phyloP scores from a whole-genome alignment of 2,888 invertebrate genomes.

The Meloe dianella region DNA sequence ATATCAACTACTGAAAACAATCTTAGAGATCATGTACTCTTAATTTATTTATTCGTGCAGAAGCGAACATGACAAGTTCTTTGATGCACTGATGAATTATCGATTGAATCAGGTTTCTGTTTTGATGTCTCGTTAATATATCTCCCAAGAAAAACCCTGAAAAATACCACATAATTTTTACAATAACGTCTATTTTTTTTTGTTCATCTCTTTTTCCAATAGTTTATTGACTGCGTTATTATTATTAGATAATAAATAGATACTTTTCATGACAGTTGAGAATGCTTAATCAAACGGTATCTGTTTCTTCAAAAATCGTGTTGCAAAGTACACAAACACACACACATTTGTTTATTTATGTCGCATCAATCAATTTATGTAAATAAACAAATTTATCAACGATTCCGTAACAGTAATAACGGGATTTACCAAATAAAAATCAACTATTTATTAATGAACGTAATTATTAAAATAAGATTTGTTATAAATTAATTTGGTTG shows the following conservation, averaged over 20 bases:
- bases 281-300: neutral
- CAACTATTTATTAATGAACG: neutral
- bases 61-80: too few relatives aligned
- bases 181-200: too few relatives aligned
- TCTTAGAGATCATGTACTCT: too few relatives aligned
- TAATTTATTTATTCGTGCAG: too few relatives aligned
- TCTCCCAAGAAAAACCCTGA: too few relatives aligned
- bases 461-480: neutral
- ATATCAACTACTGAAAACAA: too few relatives aligned
- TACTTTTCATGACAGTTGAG: neutral
- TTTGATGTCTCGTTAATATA: too few relatives aligned
- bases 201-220: too few relatives aligned
- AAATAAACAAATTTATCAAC: slow-evolving; percentile 1
- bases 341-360: too few relatives aligned
- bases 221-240: neutral
- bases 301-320: neutral
- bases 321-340: neutral
- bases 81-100: too few relatives aligned
- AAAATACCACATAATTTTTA: neutral
- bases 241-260: neutral
- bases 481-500: neutral
- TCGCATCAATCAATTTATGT: neutral
- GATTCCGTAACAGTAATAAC: neutral
- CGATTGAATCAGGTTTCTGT: too few relatives aligned
- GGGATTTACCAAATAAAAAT: too few relatives aligned